Evolutionary conservation across 2,797 vertebrate species (phyloP).

Genomic region (Anguilla pacifica): DNA sequence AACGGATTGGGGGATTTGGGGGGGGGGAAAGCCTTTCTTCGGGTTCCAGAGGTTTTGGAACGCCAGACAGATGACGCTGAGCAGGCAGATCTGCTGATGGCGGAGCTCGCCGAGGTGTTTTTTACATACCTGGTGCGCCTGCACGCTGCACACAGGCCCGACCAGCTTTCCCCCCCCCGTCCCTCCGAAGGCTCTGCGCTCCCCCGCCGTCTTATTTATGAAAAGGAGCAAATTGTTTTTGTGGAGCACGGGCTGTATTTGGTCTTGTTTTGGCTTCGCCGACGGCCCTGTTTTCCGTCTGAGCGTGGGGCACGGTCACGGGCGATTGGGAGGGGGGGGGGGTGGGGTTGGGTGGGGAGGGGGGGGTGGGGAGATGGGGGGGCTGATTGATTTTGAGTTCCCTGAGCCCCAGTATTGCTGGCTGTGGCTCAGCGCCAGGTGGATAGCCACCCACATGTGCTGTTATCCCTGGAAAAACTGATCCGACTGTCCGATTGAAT

Average conservation of each 20-base stretch:
- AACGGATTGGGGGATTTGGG: neutral
- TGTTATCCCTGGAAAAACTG: neutral
- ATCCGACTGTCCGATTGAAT: neutral
- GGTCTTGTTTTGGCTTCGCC: neutral
- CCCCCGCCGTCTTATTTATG: neutral
- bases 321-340: too few relatives aligned
- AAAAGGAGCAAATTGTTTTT: neutral
- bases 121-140: constrained; percentile 21
- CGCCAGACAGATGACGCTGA: constrained; percentile 13
- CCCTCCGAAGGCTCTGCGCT: neutral
- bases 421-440: neutral
- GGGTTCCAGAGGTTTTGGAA: constrained; percentile 13
- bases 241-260: neutral
- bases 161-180: constrained; percentile 14
- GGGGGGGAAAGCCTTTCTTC: constrained; percentile 11
- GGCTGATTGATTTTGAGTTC: neutral
- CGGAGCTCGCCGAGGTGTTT: constrained; percentile 28
- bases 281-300: neutral
- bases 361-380: too few relatives aligned
- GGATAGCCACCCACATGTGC: neutral
- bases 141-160: neutral
- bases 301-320: neutral
- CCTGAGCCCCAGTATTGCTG: neutral
- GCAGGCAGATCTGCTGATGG: constrained; percentile 28
- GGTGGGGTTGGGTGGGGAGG: too few relatives aligned